Percentiles rank a stretch among this genome's conserved stretches.
These are phyloP conservation scores for Aplysina aerophoba DNA, from an alignment of 37 sponge, comb jelly and placozoan genomes.

Conservation along the genomic window DNA sequence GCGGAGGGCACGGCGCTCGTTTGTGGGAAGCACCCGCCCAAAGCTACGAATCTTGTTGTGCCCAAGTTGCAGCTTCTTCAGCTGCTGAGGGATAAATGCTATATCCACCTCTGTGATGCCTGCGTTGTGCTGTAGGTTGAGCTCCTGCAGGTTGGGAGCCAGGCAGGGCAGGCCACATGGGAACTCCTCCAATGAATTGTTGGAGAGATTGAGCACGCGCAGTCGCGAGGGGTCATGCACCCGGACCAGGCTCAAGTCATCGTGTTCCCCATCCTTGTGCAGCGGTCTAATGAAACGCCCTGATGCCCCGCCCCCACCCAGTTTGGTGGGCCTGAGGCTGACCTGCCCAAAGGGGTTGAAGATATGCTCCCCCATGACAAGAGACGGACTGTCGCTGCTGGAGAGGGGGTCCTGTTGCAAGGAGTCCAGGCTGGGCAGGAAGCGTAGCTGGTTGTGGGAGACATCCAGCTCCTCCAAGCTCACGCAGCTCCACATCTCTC, in stretches of 20 bases:
- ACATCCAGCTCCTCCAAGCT: constrained; percentile 57
- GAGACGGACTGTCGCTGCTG: too few species aligned
- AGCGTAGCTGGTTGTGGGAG: constrained; percentile 35
- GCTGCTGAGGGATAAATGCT: constrained; percentile 38
- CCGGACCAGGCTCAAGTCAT: background rate
- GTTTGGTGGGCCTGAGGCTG: too few species aligned
- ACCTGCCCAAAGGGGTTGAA: too few species aligned
- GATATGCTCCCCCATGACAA: background rate
- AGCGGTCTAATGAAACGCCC: too few species aligned
- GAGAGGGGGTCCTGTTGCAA: background rate
- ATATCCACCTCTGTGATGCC: constrained; percentile 41
- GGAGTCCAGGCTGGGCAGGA: constrained; percentile 48
- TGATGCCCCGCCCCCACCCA: too few species aligned
- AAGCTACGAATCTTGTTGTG: constrained; percentile 38
- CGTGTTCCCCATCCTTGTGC: too few species aligned
- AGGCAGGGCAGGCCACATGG: constrained; percentile 70
- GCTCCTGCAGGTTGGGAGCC: constrained; percentile 67
- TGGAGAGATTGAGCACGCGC: constrained; percentile 48
- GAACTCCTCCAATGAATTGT: constrained; percentile 53
- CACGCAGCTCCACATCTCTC: constrained; percentile 44
- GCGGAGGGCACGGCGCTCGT: background rate
- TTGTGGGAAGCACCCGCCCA: constrained; percentile 28
- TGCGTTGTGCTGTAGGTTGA: constrained; percentile 60
- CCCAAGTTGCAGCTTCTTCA: constrained; percentile 51
- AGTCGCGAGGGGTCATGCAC: constrained; percentile 52